Evolutionary conservation across 2,113 vertebrate species (phyloP), one percentile per base, ranked within the genome.

Genomic region (Pelecanus crispus): DNA sequence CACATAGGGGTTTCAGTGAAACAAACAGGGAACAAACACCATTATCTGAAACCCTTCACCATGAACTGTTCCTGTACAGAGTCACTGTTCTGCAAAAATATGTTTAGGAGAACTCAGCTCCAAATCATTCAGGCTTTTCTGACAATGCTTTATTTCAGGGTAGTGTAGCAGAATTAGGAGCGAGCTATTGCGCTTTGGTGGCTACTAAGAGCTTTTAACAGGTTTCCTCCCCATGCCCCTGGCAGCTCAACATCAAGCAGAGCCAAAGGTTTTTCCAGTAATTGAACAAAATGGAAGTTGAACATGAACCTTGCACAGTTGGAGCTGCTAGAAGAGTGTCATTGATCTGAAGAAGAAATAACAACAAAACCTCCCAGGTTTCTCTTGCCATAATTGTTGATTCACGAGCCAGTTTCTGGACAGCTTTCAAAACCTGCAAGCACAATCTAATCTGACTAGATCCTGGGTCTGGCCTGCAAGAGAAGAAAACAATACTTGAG

Each of bases 311-410:
- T 99, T 98, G 98, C 68, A 99, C 98, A 58, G 99, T 99, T 84
- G 99, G 99, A 17, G 99, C 98, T 40, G 99, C 99, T 81, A 99
- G 98, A 91, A 99, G 98, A 26, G 98, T 99, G 97, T 99, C 99
- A 75, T 99, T 99, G 97, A 99, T 99, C 90, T 99, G 99, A 86
- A 99, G 98, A 92, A 99, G 98, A 98, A 99, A 99, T 65, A 99
- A 98, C 22, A 99, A 96, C 95, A 99, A 98, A 90, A 99, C 99
- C 97, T 99, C 99, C 99, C 99, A 99, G 81, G 99, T 99, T 97
- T 99, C 99, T 97, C 99, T 98, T 92, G 98, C 98, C 99, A 99
- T 99, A 94, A 97, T 98, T 91, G 98, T 98, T 1, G 99, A 99
- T 87, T 99, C 99, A 8, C 98, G 98, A n/a, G 99, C 99, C 98